Base-by-base conservation (phyloP, 2,113 vertebrate species). In the Brachionichthys hirsutus region DNA sequence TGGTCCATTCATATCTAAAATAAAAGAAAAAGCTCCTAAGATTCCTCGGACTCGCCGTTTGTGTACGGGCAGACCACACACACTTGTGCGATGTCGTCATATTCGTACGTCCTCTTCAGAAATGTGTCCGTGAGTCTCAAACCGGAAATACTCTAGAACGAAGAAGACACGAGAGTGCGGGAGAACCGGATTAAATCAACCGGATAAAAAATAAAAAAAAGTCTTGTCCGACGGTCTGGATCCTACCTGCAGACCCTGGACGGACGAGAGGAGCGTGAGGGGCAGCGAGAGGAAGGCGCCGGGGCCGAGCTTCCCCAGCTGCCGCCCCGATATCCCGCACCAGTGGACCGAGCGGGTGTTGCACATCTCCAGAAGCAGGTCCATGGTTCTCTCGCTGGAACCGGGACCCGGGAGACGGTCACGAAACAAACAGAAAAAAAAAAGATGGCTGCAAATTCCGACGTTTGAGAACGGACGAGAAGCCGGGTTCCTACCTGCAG, bases 311-410 rank as follows among this genome's bases (percentile, higher is more conserved):
- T 98, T 98, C 38, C 97, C 97, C 53, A 98, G 91, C 76, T 97
- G 94, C 67, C 95, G 89, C 77, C 96, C 97, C 1, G 97, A 98
- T 51, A 98, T 90, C 4, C 97, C 97, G 46, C 97, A 98, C 97
- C 97, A 99, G 85, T 98, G 96, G 80, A 98, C 92, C 13, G 95
- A 93, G 65, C 87, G 89, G 24, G 95, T 98, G 83, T 98, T 98
- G 71, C 95, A 98, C 95, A 99, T 98, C 85, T 98, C 97, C 85
- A 99, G 90, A 54, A 95, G 89, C 73, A 99, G 92, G 77, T 98
- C 97, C 97, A 99, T 99, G 30, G 95, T 99, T 84, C 97, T 93
- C 87, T 99, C 97, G 79, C 97, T 98, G n/a, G n/a, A n/a, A 81
- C 88, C 24, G 3, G 8, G n/a, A n/a, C n/a, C 24, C 2, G 3